Conservation (phyloP, 2,113 vertebrate genomes). For the Anoplopoma fimbria region DNA sequence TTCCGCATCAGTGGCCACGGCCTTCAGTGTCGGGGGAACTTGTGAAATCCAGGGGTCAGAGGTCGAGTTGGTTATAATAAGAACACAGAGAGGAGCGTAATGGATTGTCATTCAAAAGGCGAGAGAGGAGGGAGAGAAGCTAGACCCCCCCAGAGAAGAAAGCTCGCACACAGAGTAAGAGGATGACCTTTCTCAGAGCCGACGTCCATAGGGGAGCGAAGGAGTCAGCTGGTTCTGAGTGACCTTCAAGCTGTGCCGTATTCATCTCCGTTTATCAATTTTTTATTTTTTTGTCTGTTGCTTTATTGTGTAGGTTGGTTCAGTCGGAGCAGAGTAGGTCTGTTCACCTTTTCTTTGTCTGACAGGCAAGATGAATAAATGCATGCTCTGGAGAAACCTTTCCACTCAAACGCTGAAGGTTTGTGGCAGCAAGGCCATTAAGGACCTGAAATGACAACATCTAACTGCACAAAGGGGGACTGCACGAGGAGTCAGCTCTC, state of each 20-base stretch:
- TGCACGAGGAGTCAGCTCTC: not conserved
- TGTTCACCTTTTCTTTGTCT: conserved; percentile 35
- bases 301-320: conserved; percentile 3
- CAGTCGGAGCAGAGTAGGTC: not conserved
- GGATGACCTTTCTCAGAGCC: conserved; percentile 30
- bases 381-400: conserved; percentile 20
- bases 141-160: not conserved
- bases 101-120: conserved; percentile 44
- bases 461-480: not conserved
- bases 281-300: not conserved
- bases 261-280: not conserved
- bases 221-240: not conserved
- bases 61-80: conserved; percentile 42
- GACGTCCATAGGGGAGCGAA: conserved; percentile 1
- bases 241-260: conserved; percentile 34
- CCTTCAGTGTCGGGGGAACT: conserved; percentile 15
- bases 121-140: not conserved
- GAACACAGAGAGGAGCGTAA: not conserved
- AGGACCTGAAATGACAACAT: not conserved
- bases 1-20: conserved; percentile 23
- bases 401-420: conserved; percentile 4
- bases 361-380: conserved; percentile 49
- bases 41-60: conserved; percentile 35
- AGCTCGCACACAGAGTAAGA: not conserved
- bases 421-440: not conserved